Base-by-base conservation (phyloP, 2,797 vertebrate genomes). In the Schizopygopsis pylzovi region DNA sequence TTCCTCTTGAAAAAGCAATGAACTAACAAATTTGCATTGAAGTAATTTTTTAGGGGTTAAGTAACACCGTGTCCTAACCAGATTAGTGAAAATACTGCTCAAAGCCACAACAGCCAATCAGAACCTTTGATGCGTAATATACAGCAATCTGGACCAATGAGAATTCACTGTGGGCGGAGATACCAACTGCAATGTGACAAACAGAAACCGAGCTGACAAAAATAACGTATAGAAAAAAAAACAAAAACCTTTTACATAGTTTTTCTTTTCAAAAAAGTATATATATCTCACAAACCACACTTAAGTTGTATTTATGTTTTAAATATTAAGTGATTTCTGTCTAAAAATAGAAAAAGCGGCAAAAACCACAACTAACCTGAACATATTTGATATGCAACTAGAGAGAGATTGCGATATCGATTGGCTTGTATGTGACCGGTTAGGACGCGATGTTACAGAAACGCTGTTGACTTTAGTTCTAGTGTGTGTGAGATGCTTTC, bases 1-100 rank as follows among this genome's bases (percentile, higher is more conserved):
- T 80, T 80, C 77, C 49, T 71, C 70, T 85, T 41, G 70, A 86
- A 88, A 90, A 76, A 61, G 52, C 72, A 65, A 78, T 77, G 45
- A 87, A 82, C 81, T 88, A 87, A 86, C 85, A 18, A 93, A 93
- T 93, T 93, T 92, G 93, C 94, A 82, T 39, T 16, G 65, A 86
- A 79, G 77, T 83, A 39, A 52, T 49, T 87, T 78, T 76, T 61
- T 68, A 71, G 54, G 76, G 37, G 75, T 71, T 22, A 49, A 11
- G 39, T 59, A 79, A 79, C 76, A 78, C 63, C 49, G 15, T 11
- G 25, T 45, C 76, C 83, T 25, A 85, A 71, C 83, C 75, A 4
- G 59, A 5, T 22, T 18, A n/a, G 18, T 3, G 2, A 63, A 88
- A 89, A 83, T 52, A 71, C 79, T 78, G 61, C 1, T 2, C 22